Evolutionary conservation across 2,113 vertebrate species (phyloP), one percentile per base, ranked within the genome.

Genomic region (Xyrauchen texanus): DNA sequence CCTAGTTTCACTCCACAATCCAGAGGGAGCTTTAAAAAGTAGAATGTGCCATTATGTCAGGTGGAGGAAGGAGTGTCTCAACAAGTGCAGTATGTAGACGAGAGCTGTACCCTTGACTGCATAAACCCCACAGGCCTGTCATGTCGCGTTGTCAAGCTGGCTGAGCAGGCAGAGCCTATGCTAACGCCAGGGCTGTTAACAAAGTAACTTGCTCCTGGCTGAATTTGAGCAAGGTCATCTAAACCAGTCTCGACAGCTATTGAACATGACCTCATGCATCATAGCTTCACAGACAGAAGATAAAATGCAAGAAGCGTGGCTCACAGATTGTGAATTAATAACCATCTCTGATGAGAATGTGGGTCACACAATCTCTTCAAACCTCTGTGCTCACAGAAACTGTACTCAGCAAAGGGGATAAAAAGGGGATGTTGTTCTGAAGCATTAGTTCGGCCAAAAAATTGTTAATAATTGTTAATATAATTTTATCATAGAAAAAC

Each of bases 91-190:
- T 58, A 85, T 83, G 76, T 84, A 87, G 83, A 85, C 89, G 79
- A 88, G 75, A 78, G 83, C 78, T 67, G 85, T 68, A 55, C 83
- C 80, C 70, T 85, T 86, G 88, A 88, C 89, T 85, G 89, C 81
- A 84, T 88, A 88, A 90, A 89, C 90, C 91, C 88, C 84, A 83
- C 84, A 88, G 89, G 88, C 87, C 80, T 88, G 91, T 91, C 90
- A 89, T 78, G 87, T 92, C 87, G 83, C 82, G 89, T 92, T 91
- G 88, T 91, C 83, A 68, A 90, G 89, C 89, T 88, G 89, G 87
- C 84, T 90, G 90, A 91, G 85, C 90, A 91, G 79, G 86, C 84
- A 45, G 79, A 81, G 83, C 82, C 49, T 75, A 85, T 84, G 80
- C 86, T 81, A 69, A 85, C 80, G 87, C 79, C 73, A 47, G 84